These are phyloP conservation scores for Trissolcus japonicus DNA, from an alignment of 2,888 invertebrate species.

Conservation along the genomic window DNA sequence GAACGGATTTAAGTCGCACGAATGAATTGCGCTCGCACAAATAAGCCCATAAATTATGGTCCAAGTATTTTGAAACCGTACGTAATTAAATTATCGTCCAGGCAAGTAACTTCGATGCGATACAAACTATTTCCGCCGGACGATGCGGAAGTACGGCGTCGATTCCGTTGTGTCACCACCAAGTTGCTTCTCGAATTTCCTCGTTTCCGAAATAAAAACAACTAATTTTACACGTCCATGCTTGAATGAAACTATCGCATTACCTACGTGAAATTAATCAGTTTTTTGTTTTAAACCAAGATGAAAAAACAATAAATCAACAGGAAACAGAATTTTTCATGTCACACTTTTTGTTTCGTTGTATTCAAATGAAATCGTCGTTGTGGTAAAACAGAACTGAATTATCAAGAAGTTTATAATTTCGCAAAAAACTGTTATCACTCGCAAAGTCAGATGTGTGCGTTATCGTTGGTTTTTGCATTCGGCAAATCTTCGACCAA, in stretches of 20 bases:
- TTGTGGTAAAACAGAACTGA: background rate
- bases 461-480: constrained; percentile 33
- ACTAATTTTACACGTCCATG: constrained; percentile 12
- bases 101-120: constrained; percentile 32
- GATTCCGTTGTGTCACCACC: constrained; percentile 27
- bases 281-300: too few relatives aligned
- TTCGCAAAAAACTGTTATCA: constrained; percentile 4
- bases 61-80: constrained; percentile 42
- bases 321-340: too few relatives aligned
- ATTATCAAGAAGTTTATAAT: background rate
- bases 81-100: constrained; percentile 49
- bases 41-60: constrained; percentile 34
- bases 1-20: background rate
- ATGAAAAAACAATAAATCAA: too few relatives aligned
- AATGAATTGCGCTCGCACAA: background rate
- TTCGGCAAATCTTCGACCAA: constrained; percentile 45
- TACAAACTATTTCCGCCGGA: constrained; percentile 36
- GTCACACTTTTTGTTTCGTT: too few relatives aligned
- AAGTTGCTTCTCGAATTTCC: constrained; percentile 22
- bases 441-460: constrained; percentile 30
- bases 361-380: background rate
- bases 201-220: constrained; percentile 5
- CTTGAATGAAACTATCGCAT: too few relatives aligned
- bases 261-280: constrained; percentile 1
- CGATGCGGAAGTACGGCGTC: constrained; percentile 36